phyloP scores from a whole-genome alignment of 2,113 vertebrate genomes.

The Grus americana region DNA sequence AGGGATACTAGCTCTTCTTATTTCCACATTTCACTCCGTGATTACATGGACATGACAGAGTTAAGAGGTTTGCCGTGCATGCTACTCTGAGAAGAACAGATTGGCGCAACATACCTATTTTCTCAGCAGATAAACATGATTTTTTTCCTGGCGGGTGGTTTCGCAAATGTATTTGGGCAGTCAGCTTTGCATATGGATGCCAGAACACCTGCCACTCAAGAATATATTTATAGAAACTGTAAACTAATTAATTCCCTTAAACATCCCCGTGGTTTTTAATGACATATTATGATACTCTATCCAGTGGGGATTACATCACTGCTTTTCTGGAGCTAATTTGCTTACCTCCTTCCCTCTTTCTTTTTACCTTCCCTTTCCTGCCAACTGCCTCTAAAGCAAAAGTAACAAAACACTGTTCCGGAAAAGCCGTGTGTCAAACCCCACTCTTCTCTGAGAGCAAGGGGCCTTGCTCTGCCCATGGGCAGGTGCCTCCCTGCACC shows the following conservation, averaged over 20 bases:
- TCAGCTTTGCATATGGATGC: slow-evolving; percentile 40
- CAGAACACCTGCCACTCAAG: slow-evolving; percentile 42
- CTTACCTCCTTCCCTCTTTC: background rate
- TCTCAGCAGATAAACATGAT: slow-evolving; percentile 55
- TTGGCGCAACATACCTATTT: slow-evolving; percentile 20
- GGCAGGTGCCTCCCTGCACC: background rate
- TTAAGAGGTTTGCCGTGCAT: slow-evolving; percentile 16
- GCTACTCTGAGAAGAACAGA: slow-evolving; percentile 5
- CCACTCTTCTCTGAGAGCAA: background rate
- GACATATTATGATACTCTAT: slow-evolving; percentile 8
- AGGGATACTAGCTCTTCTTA: background rate
- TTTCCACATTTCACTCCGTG: background rate
- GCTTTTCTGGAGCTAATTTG: background rate
- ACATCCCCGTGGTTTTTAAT: slow-evolving; percentile 27
- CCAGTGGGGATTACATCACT: background rate
- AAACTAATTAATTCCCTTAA: slow-evolving; percentile 65
- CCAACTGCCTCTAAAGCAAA: background rate
- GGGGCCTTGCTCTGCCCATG: background rate
- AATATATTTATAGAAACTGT: slow-evolving; percentile 56
- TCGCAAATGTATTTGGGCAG: slow-evolving; percentile 33
- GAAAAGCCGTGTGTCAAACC: background rate
- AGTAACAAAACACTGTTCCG: background rate
- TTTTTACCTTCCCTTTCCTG: background rate
- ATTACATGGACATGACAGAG: background rate
- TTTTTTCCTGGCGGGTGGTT: background rate